Percentiles rank a stretch among this genome's conserved stretches.
These are phyloP conservation scores for Dicaeum eximium DNA, from an alignment of 2,113 vertebrate species.

Conservation along the genomic window DNA sequence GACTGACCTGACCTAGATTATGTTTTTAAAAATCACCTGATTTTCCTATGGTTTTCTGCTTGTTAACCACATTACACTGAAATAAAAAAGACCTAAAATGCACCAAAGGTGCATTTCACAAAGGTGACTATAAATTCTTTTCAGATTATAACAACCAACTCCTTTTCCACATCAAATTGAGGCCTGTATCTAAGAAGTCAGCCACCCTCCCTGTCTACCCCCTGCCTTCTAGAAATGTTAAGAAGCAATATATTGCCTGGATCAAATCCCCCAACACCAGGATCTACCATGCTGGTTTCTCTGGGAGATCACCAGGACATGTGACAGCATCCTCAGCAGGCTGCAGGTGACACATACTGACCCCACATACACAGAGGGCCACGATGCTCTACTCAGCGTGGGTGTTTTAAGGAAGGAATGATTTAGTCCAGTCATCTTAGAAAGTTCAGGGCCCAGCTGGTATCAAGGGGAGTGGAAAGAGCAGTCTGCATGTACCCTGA, in stretches of 20 bases:
- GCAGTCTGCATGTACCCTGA: background rate
- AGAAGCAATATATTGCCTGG: background rate
- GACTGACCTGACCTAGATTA: conserved; percentile 46
- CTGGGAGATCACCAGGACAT: background rate
- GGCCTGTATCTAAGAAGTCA: background rate
- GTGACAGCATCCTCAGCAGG: background rate
- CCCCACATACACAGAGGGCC: rapidly evolving
- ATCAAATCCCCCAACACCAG: background rate
- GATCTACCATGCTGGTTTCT: background rate
- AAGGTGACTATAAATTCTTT: background rate
- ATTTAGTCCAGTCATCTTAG: background rate
- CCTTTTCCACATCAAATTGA: background rate
- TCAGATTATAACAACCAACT: background rate
- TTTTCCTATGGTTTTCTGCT: background rate
- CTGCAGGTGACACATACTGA: background rate
- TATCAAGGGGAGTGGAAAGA: background rate
- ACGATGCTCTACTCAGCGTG: rapidly evolving
- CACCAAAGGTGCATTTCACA: background rate
- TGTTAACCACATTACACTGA: background rate
- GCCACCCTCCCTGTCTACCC: background rate
- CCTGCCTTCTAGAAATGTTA: background rate
- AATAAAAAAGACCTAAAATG: background rate
- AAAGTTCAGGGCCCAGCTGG: background rate
- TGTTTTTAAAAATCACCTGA: background rate
- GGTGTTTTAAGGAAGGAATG: background rate